Conservation (phyloP, 2,888 invertebrate species). For the Buathra laborator region DNA sequence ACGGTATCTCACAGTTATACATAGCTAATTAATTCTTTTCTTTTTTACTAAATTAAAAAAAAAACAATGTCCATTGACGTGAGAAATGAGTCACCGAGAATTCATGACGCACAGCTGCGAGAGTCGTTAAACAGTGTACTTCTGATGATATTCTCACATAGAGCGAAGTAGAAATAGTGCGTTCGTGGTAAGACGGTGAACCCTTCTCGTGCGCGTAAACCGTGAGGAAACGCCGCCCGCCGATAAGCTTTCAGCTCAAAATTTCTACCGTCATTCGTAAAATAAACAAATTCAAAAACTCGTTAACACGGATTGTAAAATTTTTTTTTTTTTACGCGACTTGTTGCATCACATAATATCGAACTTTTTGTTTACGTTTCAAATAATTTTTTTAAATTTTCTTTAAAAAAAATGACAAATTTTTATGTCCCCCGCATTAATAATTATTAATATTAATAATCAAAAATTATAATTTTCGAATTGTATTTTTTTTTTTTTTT, state of each 20-base stretch:
- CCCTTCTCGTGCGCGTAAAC: constrained; percentile 35
- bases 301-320: no score
- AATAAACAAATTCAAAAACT: no score
- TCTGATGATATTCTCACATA: neutral
- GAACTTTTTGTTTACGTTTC: no score
- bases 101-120: neutral
- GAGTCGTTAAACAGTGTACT: constrained; percentile 26
- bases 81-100: constrained; percentile 27
- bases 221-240: constrained; percentile 19
- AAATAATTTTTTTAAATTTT: no score
- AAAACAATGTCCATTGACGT: constrained; percentile 26
- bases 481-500: neutral
- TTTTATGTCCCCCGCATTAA: no score
- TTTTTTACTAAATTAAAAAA: neutral
- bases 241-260: constrained; percentile 37
- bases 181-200: constrained; percentile 37
- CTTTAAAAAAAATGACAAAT: no score
- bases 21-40: constrained; percentile 2
- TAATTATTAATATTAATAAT: no score
- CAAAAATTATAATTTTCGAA: no score
- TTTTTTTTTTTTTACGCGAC: no score
- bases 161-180: constrained; percentile 50
- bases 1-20: neutral
- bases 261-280: constrained; percentile 22
- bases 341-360: no score